Evolutionary conservation across 2,113 vertebrate species (phyloP).

Genomic region (Gobius niger): DNA sequence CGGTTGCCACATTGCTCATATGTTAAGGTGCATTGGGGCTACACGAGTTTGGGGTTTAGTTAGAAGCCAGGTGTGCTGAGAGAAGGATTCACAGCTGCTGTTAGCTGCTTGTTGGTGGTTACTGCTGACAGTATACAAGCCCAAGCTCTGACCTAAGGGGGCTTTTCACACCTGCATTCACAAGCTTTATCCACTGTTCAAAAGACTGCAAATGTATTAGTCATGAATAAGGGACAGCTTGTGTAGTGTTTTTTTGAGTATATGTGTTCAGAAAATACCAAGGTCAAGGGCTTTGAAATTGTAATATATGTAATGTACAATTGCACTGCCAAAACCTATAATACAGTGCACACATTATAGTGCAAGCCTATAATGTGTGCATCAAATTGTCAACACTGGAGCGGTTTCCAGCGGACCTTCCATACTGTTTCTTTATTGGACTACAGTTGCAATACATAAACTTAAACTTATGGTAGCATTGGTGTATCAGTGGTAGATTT

Average conservation of each 20-base stretch:
- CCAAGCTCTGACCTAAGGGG: background rate
- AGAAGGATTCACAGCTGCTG: slow-evolving; percentile 27
- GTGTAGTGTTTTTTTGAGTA: background rate
- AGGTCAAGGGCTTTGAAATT: background rate
- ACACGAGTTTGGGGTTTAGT: slow-evolving; percentile 14
- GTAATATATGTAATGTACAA: too few relatives aligned
- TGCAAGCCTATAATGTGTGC: too few relatives aligned
- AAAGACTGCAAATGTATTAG: background rate
- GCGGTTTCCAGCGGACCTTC: too few relatives aligned
- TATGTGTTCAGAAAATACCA: background rate
- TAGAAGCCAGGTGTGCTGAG: slow-evolving; percentile 24
- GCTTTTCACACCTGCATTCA: slow-evolving; percentile 12
- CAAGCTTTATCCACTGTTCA: background rate
- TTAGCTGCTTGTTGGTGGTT: slow-evolving; percentile 29
- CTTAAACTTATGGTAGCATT: too few relatives aligned
- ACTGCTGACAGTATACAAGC: slow-evolving; percentile 40
- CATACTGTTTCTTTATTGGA: too few relatives aligned
- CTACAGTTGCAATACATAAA: too few relatives aligned
- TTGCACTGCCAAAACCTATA: too few relatives aligned
- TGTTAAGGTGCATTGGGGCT: slow-evolving; percentile 19
- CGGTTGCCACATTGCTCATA: slow-evolving; percentile 26
- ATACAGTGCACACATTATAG: too few relatives aligned
- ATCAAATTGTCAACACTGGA: too few relatives aligned
- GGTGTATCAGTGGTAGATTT: too few relatives aligned
- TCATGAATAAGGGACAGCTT: background rate